A percentile compares a stretch with the other conserved stretches of the same genome.
Conservation (phyloP, 2,888 invertebrate species). For the Mamestra brassicae region DNA sequence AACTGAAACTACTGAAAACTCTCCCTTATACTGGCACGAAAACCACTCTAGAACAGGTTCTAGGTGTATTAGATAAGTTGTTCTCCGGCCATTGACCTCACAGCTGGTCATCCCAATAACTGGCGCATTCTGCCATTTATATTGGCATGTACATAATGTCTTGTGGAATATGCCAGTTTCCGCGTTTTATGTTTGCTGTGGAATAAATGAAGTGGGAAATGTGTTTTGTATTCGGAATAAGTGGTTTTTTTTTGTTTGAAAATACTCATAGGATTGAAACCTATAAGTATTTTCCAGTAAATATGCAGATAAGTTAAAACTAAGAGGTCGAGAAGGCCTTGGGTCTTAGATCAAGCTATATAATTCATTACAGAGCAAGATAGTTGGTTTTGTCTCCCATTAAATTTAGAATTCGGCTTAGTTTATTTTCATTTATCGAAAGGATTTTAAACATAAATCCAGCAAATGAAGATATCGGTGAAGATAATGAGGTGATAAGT, state of each 20-base stretch:
- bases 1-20: conserved; percentile 16
- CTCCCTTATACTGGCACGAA: neutral
- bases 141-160: conserved; percentile 26
- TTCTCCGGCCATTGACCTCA: conserved; percentile 44
- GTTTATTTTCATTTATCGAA: no score
- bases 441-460: no score
- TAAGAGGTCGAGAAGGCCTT: no score
- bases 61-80: conserved; percentile 39
- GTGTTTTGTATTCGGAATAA: neutral
- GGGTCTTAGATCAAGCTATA: no score
- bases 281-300: no score
- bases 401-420: no score
- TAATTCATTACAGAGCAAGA: no score
- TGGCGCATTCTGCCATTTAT: conserved; percentile 24
- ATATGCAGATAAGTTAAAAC: no score
- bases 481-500: no score
- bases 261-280: no score
- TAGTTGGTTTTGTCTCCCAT: no score
- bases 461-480: no score
- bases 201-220: conserved; percentile 6
- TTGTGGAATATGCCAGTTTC: conserved; percentile 23
- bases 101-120: conserved; percentile 46
- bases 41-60: conserved; percentile 29
- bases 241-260: neutral
- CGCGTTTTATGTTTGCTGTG: conserved; percentile 9